A percentile compares a stretch with the other conserved stretches of the same genome.
phyloP scores from a whole-genome alignment of 1,140 invertebrate genomes.

The Halyomorpha halys region DNA sequence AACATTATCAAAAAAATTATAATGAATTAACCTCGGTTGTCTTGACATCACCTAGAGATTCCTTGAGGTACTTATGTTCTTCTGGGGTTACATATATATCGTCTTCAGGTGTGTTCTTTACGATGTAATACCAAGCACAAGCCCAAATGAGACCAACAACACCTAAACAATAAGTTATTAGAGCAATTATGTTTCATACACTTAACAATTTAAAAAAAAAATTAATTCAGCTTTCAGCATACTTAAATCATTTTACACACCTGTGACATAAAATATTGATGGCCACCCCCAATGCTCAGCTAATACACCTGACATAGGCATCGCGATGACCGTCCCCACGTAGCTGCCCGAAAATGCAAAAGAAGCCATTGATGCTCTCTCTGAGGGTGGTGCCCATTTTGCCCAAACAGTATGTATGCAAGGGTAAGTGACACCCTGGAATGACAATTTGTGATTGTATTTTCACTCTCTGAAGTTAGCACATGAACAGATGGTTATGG shows the following conservation, averaged over 20 bases:
- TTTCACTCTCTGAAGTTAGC: too few species aligned
- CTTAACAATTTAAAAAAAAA: too few species aligned
- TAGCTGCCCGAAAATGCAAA: conserved; percentile 74
- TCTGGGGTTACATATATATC: conserved; percentile 61
- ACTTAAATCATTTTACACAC: conserved; percentile 40
- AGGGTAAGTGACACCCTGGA: conserved; percentile 78
- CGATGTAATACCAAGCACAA: conserved; percentile 53
- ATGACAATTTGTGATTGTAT: too few species aligned
- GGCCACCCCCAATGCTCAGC: conserved; percentile 68
- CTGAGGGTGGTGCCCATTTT: conserved; percentile 75
- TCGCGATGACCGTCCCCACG: conserved; percentile 67
- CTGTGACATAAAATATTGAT: conserved; percentile 81
- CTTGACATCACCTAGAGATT: conserved; percentile 32
- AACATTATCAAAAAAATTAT: conserved; percentile 2
- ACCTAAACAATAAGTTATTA: conserved; percentile 35
- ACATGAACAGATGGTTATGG: too few species aligned
- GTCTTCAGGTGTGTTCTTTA: conserved; percentile 63
- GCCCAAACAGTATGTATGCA: conserved; percentile 81
- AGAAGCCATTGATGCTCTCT: conserved; percentile 64
- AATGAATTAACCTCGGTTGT: not conserved
- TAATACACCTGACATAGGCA: conserved; percentile 62
- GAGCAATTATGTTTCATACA: too few species aligned
- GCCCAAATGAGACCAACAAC: conserved; percentile 59
- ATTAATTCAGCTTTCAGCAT: too few species aligned
- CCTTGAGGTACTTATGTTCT: conserved; percentile 68